phyloP scores from a whole-genome alignment of 2,888 invertebrate genomes.

The Bugulina stolonifera region DNA sequence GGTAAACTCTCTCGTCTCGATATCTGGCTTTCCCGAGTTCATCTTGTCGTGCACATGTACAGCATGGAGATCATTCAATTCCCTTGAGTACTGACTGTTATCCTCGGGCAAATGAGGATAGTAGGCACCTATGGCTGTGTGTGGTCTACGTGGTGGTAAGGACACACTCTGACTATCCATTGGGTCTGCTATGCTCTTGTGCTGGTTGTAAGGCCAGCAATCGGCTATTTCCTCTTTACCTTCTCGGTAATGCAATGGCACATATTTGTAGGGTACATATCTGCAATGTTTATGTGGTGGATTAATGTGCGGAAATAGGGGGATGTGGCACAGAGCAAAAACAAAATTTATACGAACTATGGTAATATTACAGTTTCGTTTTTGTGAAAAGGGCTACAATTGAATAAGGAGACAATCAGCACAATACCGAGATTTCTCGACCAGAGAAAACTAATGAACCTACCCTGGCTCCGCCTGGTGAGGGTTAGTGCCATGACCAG shows the following conservation, averaged over 20 bases:
- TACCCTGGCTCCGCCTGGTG: constrained; percentile 24
- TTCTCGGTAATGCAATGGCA: constrained; percentile 7
- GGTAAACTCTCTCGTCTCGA: constrained; percentile 12
- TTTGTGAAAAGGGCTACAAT: too few relatives aligned
- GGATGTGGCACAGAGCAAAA: too few relatives aligned
- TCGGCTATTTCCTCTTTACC: constrained; percentile 21
- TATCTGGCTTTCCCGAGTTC: constrained; percentile 18
- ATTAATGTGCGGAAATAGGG: too few relatives aligned
- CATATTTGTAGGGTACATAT: constrained; percentile 1
- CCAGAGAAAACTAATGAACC: too few relatives aligned
- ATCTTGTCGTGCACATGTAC: constrained; percentile 19
- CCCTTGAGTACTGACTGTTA: constrained; percentile 21
- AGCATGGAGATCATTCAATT: constrained; percentile 14
- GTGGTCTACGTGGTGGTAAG: not conserved
- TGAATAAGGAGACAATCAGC: too few relatives aligned
- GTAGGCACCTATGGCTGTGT: not conserved
- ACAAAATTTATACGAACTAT: too few relatives aligned
- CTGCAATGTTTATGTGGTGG: constrained; percentile 6
- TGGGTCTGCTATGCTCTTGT: not conserved
- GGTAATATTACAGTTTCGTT: too few relatives aligned
- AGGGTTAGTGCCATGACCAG: constrained; percentile 25
- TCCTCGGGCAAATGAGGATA: not conserved
- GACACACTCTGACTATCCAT: not conserved
- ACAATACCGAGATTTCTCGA: too few relatives aligned
- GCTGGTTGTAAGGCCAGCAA: constrained; percentile 21